phyloP scores from a whole-genome alignment of 1,140 invertebrate genomes.

The Nebria ingens region DNA sequence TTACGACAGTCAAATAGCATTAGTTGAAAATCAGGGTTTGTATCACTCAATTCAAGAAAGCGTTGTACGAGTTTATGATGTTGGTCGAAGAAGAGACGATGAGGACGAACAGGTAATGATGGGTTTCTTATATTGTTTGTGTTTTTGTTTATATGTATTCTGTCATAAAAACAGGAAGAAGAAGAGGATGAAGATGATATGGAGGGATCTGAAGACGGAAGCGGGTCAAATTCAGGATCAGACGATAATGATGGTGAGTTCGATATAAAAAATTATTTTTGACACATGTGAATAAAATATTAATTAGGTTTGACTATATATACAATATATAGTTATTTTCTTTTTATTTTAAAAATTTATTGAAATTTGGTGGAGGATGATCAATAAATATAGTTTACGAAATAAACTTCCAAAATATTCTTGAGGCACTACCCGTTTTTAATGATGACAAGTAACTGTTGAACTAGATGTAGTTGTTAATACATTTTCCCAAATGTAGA shows the following conservation, averaged over 20 bases:
- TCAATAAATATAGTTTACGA: no score
- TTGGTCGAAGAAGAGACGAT: slow-evolving; percentile 57
- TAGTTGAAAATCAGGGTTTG: slow-evolving; percentile 72
- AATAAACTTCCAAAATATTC: no score
- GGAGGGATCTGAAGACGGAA: slow-evolving; percentile 43
- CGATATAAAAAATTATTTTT: slow-evolving; percentile 16
- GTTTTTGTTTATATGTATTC: slow-evolving; percentile 15
- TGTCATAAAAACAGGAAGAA: slow-evolving; percentile 40
- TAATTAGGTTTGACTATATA: slow-evolving; percentile 6
- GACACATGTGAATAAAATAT: slow-evolving; percentile 11
- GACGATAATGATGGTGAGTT: slow-evolving; percentile 32
- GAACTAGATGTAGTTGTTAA: background rate
- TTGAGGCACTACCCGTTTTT: no score
- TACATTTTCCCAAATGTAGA: background rate
- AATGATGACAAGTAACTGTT: no score
- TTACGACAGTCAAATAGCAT: slow-evolving; percentile 67
- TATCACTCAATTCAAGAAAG: slow-evolving; percentile 72
- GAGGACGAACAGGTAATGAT: slow-evolving; percentile 56
- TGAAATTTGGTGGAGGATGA: no score
- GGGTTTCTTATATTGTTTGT: slow-evolving; percentile 5
- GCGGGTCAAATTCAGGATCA: slow-evolving; percentile 38
- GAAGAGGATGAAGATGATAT: slow-evolving; percentile 51
- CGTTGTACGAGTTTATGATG: slow-evolving; percentile 72
- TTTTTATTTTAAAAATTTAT: no score
- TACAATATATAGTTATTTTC: no score